Percentiles rank a stretch among this genome's conserved stretches.
Conservation (phyloP, 37 sponge, comb jelly and placozoan genomes). For the Mnemiopsis leidyi region DNA sequence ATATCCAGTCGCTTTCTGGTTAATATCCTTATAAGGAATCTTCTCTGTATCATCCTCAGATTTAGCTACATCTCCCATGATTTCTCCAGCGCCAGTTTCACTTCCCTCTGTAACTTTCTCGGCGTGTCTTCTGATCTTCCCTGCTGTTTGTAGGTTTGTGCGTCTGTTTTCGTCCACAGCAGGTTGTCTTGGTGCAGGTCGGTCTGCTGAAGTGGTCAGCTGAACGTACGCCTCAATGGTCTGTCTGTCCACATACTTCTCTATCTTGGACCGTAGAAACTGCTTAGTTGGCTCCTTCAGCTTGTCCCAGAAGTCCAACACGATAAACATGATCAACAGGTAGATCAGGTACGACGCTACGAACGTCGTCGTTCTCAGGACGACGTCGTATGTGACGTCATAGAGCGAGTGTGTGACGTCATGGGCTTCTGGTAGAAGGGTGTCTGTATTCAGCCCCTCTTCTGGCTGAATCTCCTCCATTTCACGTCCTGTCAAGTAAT, state of each 20-base stretch:
- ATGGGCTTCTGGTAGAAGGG: neutral
- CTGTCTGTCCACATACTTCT: neutral
- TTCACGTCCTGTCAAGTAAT: no score
- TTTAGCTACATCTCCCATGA: no score
- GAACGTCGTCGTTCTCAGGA: neutral
- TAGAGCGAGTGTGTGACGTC: neutral
- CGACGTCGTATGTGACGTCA: neutral
- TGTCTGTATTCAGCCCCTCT: neutral
- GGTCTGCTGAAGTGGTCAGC: neutral
- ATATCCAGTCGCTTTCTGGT: no score
- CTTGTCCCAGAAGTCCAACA: conserved; percentile 5
- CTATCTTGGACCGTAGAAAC: neutral
- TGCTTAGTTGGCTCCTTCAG: neutral
- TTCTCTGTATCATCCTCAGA: no score
- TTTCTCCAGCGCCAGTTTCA: no score
- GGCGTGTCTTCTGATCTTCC: neutral
- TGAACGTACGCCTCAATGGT: neutral
- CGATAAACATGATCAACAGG: neutral
- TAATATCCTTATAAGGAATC: no score
- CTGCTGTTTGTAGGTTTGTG: neutral
- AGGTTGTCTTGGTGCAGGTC: neutral
- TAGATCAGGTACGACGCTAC: neutral
- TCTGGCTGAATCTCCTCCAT: neutral
- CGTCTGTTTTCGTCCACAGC: neutral
- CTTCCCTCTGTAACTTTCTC: neutral